Base-by-base conservation (phyloP, 1,140 invertebrate species). In the Streblospio benedicti region DNA sequence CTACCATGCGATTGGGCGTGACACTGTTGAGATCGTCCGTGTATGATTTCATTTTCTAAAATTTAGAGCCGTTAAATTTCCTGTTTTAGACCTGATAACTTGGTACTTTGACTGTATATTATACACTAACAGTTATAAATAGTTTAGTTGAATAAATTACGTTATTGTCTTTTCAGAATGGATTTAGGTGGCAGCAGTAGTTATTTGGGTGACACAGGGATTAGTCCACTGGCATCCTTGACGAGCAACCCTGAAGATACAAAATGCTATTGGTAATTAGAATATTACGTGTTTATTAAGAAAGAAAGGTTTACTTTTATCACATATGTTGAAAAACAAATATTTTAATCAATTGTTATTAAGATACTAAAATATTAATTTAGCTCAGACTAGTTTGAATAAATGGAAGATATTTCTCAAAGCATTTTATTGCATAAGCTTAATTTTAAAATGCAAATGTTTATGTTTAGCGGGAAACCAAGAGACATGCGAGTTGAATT, bases 401-500 rank as follows among this genome's bases (percentile, higher is more conserved):
- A 16, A 12, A 12, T n/a, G 14, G 35, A 30, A 32, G 12, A 12
- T 53, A 20, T 3, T n/a, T 53, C 35, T 9, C 6, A 12, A 27
- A 30, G 12, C 4, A 4, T 18, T 52, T 28, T 6, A 9, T 6
- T 4, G 9, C 5, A 30, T 52, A 6, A 6, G 18, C 18, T 27
- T 52, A 6, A 4, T 28, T 14, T 49, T 12, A 49, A 16, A 23
- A 23, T 23, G 9, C 12, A 49, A 49, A 14, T 12, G 20, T 38
- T 25, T 67, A 55, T 53, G 71, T 79, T 63, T 72, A 93, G 93
- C 81, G 90, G 89, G 6, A 93, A 93, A 79, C 90, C 92, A 30
- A 81, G 93, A 60, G 94, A 94, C 76, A 79, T 94, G 1, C 86
- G 90, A 60, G 86, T 87, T 0, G 93, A 97, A 79, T 72, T 97